phyloP scores from a whole-genome alignment of 2,888 invertebrate genomes.

The Aleiodes leptofemur region DNA sequence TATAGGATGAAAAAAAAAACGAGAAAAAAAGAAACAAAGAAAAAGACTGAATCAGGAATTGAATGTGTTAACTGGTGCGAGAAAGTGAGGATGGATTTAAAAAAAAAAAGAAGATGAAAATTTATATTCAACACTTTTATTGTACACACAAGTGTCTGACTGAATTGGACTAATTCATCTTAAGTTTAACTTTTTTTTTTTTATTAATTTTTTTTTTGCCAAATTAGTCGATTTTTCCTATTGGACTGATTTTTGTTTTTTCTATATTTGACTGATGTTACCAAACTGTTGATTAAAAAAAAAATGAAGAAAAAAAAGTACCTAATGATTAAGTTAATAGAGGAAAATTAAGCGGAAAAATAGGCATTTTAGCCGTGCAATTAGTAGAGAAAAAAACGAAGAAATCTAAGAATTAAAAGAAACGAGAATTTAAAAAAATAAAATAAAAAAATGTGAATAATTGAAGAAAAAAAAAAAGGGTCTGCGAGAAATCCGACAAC shows the following conservation, averaged over 20 bases:
- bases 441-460: constrained; percentile 1
- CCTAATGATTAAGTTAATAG: constrained; percentile 71
- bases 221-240: constrained; percentile 63
- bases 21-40: constrained; percentile 46
- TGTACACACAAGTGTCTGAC: constrained; percentile 56
- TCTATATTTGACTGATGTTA: constrained; percentile 74
- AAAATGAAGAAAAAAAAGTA: constrained; percentile 57
- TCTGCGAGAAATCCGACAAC: constrained; percentile 57
- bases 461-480: constrained; percentile 39
- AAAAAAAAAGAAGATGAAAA: constrained; percentile 13
- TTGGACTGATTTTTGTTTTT: constrained; percentile 64
- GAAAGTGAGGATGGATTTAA: constrained; percentile 12
- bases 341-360: constrained; percentile 36
- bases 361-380: constrained; percentile 49
- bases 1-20: constrained; percentile 47
- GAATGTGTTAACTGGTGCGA: constrained; percentile 44
- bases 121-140: constrained; percentile 31
- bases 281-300: constrained; percentile 73
- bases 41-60: constrained; percentile 63
- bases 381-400: constrained; percentile 40
- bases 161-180: constrained; percentile 72
- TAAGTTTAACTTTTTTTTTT: constrained; percentile 45
- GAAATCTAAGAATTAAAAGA: constrained; percentile 3
- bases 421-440: constrained; percentile 25
- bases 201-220: constrained; percentile 48